Percentiles rank a stretch among this genome's conserved stretches.
Evolutionary conservation across 2,797 vertebrate genomes (phyloP).

Genomic region (Sarcoramphus papa): DNA sequence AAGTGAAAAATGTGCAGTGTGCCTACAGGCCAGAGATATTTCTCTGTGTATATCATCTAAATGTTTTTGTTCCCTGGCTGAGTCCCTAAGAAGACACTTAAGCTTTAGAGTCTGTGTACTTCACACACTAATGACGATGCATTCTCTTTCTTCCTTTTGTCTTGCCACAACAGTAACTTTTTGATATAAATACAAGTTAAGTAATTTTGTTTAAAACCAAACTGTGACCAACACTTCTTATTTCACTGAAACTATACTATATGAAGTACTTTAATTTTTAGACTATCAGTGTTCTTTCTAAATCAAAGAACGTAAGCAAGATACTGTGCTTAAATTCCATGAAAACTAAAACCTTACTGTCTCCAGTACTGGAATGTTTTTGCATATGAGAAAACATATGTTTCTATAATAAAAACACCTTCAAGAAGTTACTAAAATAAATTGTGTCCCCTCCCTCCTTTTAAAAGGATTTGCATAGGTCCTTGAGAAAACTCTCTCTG

Average conservation of each 20-base stretch:
- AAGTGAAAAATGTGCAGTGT: not conserved
- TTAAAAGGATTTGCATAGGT: slow-evolving; percentile 78
- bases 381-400: not conserved
- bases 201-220: not conserved
- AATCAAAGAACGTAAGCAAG: not conserved
- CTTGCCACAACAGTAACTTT: not conserved
- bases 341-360: not conserved
- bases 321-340: not conserved
- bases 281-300: not conserved
- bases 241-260: not conserved
- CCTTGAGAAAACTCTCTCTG: slow-evolving; percentile 71
- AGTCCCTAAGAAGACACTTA: not conserved
- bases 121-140: not conserved
- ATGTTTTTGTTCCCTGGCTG: not conserved
- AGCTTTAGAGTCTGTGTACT: not conserved
- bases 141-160: not conserved
- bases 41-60: not conserved
- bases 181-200: not conserved
- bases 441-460: not conserved
- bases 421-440: not conserved
- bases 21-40: not conserved
- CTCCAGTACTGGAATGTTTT: not conserved
- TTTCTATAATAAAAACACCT: not conserved
- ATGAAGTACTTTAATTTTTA: not conserved
- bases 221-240: not conserved